Evolutionary conservation across 1,140 invertebrate genomes (phyloP).

Genomic region (Drosophila triauraria): DNA sequence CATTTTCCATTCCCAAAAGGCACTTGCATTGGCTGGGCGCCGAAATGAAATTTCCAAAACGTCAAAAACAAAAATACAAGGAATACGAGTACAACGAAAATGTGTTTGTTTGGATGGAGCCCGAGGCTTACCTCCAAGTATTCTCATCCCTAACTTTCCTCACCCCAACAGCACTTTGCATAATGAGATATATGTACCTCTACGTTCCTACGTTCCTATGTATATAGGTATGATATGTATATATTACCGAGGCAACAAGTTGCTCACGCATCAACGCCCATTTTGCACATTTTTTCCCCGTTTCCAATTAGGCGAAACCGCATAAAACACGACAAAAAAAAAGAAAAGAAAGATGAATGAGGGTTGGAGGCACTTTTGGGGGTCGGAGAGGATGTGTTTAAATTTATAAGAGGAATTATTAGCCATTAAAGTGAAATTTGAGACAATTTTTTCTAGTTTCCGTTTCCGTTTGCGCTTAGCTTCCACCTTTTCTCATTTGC

Average conservation of each 20-base stretch:
- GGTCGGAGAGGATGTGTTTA: slow-evolving; percentile 3
- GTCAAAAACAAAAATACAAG: slow-evolving; percentile 43
- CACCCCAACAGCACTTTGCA: slow-evolving; percentile 64
- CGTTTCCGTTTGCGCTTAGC: not conserved
- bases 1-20: slow-evolving; percentile 19
- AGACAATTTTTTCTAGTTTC: slow-evolving; percentile 34
- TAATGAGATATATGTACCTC: slow-evolving; percentile 61
- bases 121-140: slow-evolving; percentile 16
- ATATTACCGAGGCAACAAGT: slow-evolving; percentile 40
- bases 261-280: slow-evolving; percentile 72
- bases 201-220: not conserved
- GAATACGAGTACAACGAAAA: slow-evolving; percentile 17
- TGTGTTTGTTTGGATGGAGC: slow-evolving; percentile 10
- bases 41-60: slow-evolving; percentile 71
- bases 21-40: slow-evolving; percentile 49
- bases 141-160: not conserved
- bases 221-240: not conserved
- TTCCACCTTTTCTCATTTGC: not conserved
- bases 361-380: not conserved
- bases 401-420: slow-evolving; percentile 39
- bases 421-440: slow-evolving; percentile 38
- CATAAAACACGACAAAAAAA: slow-evolving; percentile 6
- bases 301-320: slow-evolving; percentile 46
- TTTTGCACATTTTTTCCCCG: slow-evolving; percentile 53
- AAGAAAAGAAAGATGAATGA: not conserved